phyloP scores from a whole-genome alignment of 1,140 invertebrate genomes.

The Leptinotarsa defecta region DNA sequence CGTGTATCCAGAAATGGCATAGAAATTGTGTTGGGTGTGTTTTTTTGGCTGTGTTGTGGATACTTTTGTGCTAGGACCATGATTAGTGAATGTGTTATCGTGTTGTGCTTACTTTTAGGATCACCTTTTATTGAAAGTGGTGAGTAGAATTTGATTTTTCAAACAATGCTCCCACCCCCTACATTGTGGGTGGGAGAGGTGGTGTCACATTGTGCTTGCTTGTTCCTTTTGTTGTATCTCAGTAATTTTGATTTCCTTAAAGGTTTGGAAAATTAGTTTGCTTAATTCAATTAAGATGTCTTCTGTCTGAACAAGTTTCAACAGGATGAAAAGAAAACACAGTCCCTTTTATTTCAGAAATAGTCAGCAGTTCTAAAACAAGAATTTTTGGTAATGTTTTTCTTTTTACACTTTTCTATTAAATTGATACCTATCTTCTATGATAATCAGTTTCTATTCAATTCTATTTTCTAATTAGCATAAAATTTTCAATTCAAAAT shows the following conservation, averaged over 20 bases:
- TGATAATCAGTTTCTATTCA: not conserved
- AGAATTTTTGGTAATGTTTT: not conserved
- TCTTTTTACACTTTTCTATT: not conserved
- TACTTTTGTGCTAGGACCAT: slow-evolving; percentile 18
- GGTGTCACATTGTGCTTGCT: slow-evolving; percentile 7
- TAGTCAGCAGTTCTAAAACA: not conserved
- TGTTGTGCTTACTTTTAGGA: slow-evolving; percentile 25
- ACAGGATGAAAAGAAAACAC: not conserved
- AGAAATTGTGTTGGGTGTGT: slow-evolving; percentile 29
- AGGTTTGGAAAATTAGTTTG: not conserved
- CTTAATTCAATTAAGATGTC: not conserved
- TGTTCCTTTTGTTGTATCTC: not conserved
- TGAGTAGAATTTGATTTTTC: slow-evolving; percentile 19
- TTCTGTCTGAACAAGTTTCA: not conserved
- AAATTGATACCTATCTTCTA: too few species aligned
- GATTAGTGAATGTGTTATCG: slow-evolving; percentile 51
- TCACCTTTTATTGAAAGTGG: slow-evolving; percentile 27
- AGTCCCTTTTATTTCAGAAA: not conserved
- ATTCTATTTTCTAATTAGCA: not conserved
- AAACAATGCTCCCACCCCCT: slow-evolving; percentile 8
- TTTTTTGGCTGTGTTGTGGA: slow-evolving; percentile 24
- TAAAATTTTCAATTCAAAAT: not conserved
- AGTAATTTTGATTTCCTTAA: not conserved
- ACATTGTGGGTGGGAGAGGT: not conserved
- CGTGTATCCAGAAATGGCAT: slow-evolving; percentile 26